These are phyloP conservation scores for Melieria crassipennis DNA, from an alignment of 2,888 invertebrate genomes.

Conservation along the genomic window DNA sequence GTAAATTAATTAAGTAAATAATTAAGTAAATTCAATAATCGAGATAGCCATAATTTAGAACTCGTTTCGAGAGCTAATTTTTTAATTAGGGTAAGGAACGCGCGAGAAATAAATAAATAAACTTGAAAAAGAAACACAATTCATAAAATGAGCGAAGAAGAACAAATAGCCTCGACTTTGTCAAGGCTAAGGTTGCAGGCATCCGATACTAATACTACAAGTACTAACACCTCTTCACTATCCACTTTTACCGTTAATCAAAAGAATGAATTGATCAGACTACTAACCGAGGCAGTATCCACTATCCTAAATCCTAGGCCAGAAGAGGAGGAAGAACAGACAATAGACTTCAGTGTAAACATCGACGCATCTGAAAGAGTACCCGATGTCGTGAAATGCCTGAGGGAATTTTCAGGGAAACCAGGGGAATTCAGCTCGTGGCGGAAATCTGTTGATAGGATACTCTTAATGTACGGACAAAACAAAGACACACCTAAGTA, in stretches of 20 bases:
- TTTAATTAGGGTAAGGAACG: no score
- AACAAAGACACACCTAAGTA: background rate
- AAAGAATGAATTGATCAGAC: background rate
- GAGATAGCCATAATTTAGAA: no score
- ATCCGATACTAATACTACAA: background rate
- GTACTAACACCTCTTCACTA: no score
- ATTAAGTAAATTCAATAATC: no score
- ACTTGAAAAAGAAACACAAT: no score
- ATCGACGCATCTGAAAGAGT: background rate
- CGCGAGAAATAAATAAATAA: no score
- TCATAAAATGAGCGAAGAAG: constrained; percentile 5
- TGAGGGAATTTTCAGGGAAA: constrained; percentile 34
- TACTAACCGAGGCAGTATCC: background rate
- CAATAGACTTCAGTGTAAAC: background rate
- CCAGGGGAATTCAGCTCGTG: constrained; percentile 35
- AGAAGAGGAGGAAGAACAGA: background rate
- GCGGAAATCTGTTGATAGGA: constrained; percentile 15
- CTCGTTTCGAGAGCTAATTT: no score
- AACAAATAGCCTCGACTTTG: constrained; percentile 11
- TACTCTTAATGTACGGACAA: constrained; percentile 10
- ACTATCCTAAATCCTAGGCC: background rate
- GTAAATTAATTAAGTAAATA: no score
- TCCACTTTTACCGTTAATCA: background rate
- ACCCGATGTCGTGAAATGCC: background rate
- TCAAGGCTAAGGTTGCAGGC: background rate